These are phyloP conservation scores for Odontamblyopus rebecca DNA, from an alignment of 2,797 vertebrate genomes.

Conservation along the genomic window DNA sequence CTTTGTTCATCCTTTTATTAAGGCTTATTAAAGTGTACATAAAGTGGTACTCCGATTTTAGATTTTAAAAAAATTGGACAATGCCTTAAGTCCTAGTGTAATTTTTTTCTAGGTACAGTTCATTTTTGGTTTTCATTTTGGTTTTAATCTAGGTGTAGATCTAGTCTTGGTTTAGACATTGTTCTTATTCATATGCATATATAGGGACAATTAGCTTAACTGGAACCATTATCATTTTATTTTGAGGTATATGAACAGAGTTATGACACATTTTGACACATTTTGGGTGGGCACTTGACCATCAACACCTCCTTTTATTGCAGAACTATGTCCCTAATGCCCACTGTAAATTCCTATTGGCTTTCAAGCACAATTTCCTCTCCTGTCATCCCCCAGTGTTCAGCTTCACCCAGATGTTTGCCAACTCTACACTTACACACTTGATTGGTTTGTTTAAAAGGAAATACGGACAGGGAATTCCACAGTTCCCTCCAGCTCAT, in stretches of 20 bases:
- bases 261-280: conserved; percentile 3
- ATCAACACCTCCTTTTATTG: conserved; percentile 3
- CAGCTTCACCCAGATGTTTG: conserved; percentile 63
- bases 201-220: neutral
- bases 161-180: neutral
- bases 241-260: neutral
- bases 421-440: conserved; percentile 52
- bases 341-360: conserved; percentile 28
- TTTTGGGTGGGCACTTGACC: neutral
- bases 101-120: too few relatives aligned
- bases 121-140: too few relatives aligned
- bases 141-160: too few relatives aligned
- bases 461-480: conserved; percentile 60
- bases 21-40: too few relatives aligned
- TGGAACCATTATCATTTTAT: neutral
- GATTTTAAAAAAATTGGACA: too few relatives aligned
- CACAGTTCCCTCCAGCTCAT: conserved; percentile 44
- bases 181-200: neutral
- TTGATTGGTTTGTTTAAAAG: conserved; percentile 68
- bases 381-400: conserved; percentile 45
- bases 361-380: conserved; percentile 48
- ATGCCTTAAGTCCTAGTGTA: too few relatives aligned
- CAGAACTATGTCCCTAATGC: neutral
- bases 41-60: too few relatives aligned
- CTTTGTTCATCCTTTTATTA: too few relatives aligned